Base-by-base conservation (phyloP, 2,797 vertebrate genomes). In the Rachycentron canadum region DNA sequence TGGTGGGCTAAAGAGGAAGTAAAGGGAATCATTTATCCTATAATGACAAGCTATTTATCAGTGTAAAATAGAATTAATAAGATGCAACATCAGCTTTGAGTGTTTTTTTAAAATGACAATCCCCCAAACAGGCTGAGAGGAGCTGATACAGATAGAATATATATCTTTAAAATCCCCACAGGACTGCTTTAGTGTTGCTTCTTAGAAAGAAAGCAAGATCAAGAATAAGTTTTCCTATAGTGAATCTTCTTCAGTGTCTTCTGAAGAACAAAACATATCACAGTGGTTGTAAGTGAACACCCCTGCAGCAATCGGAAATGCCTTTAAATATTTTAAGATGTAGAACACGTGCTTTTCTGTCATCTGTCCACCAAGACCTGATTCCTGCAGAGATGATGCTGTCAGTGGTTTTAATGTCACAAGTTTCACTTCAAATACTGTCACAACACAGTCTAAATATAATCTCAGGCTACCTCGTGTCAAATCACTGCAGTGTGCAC, bases 381-480 rank as follows among this genome's bases (percentile, higher is more conserved):
- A 47, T 59, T 59, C n/a, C 58, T 30, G 64, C 50, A 28, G 59
- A 59, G 53, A 45, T 1, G 32, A 36, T 3, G 63, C 62, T 59
- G 56, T 61, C 50, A 55, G 36, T 13, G 58, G 49, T 38, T 58
- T 63, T 30, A 61, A 75, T 47, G 19, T 73, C 62, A 21, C 1
- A 9, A 40, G 41, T 70, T 74, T 64, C 13, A 63, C 3, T 14
- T 58, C 14, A 41, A 60, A 62, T 13, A 28, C 62, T 60, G 3
- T 60, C 69, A n/a, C n/a, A 38, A 16, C 45, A 2, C 0, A 11
- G 41, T 72, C 86, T 86, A 86, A 87, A 87, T 75, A 83, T 87
- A 86, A 59, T 60, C 67, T 17, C 38, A 5, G 72, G 16, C 34
- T 21, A 40, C 62, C 62, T 69, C 23, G n/a, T 36, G 59, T 61